A percentile compares a stretch with the other conserved stretches of the same genome.
Conservation (phyloP, 30 jellyfish, hydroid and myxozoan species). For the Catostylus mosaicus region DNA sequence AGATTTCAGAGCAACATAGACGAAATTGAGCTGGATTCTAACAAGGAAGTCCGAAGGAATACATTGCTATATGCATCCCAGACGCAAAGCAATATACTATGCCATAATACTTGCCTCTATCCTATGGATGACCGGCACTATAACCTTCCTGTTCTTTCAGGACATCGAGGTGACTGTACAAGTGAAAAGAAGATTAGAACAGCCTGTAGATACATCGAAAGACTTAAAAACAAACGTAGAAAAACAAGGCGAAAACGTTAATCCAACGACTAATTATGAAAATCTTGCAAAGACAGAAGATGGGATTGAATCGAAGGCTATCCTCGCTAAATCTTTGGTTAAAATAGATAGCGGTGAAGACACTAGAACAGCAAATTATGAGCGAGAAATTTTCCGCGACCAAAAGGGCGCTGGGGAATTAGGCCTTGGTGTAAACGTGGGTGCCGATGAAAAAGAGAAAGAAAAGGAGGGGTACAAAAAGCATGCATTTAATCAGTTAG, state of each 20-base stretch:
- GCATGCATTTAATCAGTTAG: slow-evolving; percentile 95
- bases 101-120: slow-evolving; percentile 87
- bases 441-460: slow-evolving; percentile 86
- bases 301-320: background rate
- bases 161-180: slow-evolving; percentile 98
- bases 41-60: background rate
- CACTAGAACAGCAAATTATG: slow-evolving; percentile 72
- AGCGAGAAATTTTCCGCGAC: slow-evolving; percentile 60
- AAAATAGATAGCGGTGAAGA: slow-evolving; percentile 10
- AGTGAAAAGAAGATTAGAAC: slow-evolving; percentile 78
- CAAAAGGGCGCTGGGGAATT: slow-evolving; percentile 82
- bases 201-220: slow-evolving; percentile 29
- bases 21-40: slow-evolving; percentile 8
- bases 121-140: slow-evolving; percentile 92
- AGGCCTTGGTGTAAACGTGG: slow-evolving; percentile 84
- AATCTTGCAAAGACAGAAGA: background rate
- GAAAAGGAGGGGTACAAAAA: slow-evolving; percentile 92
- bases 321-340: background rate
- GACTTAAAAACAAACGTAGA: slow-evolving; percentile 19
- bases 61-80: slow-evolving; percentile 72
- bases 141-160: slow-evolving; percentile 86
- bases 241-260: slow-evolving; percentile 37
- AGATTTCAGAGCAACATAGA: background rate
- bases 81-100: slow-evolving; percentile 78
- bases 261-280: background rate